phyloP scores from a whole-genome alignment of 2,113 vertebrate species.

The Kryptolebias marmoratus region DNA sequence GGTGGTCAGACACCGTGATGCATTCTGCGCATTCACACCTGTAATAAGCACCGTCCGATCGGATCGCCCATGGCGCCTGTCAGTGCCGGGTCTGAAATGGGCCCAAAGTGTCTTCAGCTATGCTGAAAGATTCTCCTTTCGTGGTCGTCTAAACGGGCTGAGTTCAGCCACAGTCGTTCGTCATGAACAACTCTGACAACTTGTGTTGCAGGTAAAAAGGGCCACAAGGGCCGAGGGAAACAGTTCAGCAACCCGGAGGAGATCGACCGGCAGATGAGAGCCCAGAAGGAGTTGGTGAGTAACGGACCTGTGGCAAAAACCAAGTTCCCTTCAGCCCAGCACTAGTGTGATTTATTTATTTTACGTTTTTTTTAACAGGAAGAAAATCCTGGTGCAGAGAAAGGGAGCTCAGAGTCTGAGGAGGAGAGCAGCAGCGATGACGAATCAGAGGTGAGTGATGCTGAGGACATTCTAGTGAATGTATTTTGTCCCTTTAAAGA shows the following conservation, averaged over 20 bases:
- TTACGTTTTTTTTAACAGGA: conserved; percentile 63
- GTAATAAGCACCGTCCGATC: too few relatives aligned
- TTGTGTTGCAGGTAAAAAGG: conserved; percentile 77
- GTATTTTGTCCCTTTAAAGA: not conserved
- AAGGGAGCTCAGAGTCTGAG: conserved; percentile 71
- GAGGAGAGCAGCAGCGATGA: conserved; percentile 84
- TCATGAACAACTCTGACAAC: not conserved
- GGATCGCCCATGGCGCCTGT: too few relatives aligned
- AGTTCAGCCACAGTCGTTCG: too few relatives aligned
- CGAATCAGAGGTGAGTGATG: conserved; percentile 70
- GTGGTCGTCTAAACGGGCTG: too few relatives aligned
- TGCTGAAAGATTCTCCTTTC: too few relatives aligned
- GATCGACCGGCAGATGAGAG: conserved; percentile 84
- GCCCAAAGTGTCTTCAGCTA: too few relatives aligned
- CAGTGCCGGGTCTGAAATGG: too few relatives aligned
- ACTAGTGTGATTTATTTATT: not conserved
- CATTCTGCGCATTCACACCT: too few relatives aligned
- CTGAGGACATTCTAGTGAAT: not conserved
- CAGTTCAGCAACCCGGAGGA: conserved; percentile 86
- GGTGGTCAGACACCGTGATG: too few relatives aligned
- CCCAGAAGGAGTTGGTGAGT: conserved; percentile 79
- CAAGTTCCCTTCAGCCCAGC: not conserved
- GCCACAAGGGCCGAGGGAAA: conserved; percentile 84
- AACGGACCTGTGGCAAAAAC: not conserved
- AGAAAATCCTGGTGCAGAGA: conserved; percentile 70